Evolutionary conservation across 1,140 invertebrate species (phyloP), one percentile per base, ranked within the genome.

Genomic region (Bathynomus jamesi): DNA sequence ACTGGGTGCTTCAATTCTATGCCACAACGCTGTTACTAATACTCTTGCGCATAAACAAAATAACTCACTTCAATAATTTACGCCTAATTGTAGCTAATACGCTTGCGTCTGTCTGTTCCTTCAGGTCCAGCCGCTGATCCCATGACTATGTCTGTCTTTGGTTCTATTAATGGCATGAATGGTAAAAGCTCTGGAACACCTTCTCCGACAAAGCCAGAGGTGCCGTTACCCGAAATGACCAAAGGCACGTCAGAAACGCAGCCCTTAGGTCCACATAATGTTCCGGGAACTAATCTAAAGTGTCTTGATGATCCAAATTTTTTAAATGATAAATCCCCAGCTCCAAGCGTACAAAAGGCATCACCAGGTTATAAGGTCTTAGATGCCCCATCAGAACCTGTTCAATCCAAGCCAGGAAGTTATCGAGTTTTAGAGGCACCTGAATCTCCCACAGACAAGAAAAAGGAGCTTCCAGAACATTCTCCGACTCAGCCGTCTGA

Each of bases 231-330:
- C 81, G 77, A 79, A 27, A 75, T 73, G 40, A 65, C 65, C 27
- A 53, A 63, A 65, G 65, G 29, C 61, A 53, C 60, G 46, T 25
- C 67, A 31, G 72, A 72, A 71, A 75, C 72, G 27, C 71, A 74
- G 71, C 67, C 68, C 79, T 81, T 80, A 27, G 71, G 60, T 73
- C 64, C 73, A 53, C 74, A 85, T 81, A 75, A 79, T 82, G 79
- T 83, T 32, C 81, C 82, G 27, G 85, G 85, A 60, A 83, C 85
- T 62, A 84, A 84, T 72, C 72, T 86, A 8, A 81, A 82, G 74
- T 84, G 83, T 75, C 77, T 86, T 29, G 85, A 87, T 29, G 85
- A 86, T 78, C 85, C 86, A 40, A 81, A 81, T 7, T 86, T 85
- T 73, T 83, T 85, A 71, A 83, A 82, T 73, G 85, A 85, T 17